phyloP scores from a whole-genome alignment of 2,888 invertebrate species.

The Apoda limacodes region DNA sequence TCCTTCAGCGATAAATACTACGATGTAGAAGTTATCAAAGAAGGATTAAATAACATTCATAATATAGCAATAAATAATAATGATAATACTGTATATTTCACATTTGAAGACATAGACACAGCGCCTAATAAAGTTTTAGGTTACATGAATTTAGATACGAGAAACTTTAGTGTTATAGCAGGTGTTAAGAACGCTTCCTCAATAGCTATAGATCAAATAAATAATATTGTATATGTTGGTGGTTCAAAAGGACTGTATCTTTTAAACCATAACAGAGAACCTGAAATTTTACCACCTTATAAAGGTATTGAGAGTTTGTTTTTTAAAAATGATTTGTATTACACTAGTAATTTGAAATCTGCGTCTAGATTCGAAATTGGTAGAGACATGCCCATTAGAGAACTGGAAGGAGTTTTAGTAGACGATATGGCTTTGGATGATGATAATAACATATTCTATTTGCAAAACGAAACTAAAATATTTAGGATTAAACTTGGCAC shows the following conservation, averaged over 20 bases:
- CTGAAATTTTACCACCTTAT: constrained; percentile 38
- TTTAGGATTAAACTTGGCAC: constrained; percentile 44
- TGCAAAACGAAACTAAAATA: constrained; percentile 31
- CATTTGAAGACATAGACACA: constrained; percentile 37
- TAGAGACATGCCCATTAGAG: constrained; percentile 28
- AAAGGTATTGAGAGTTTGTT: constrained; percentile 41
- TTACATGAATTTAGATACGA: constrained; percentile 33
- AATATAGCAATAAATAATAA: constrained; percentile 37
- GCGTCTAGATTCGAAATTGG: constrained; percentile 44
- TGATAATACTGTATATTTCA: constrained; percentile 48
- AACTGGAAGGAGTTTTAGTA: constrained; percentile 30
- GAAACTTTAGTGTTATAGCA: constrained; percentile 32
- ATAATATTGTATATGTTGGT: constrained; percentile 44
- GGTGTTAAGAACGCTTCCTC: constrained; percentile 49
- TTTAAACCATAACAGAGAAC: constrained; percentile 34
- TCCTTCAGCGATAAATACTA: constrained; percentile 40
- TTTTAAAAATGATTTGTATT: constrained; percentile 43
- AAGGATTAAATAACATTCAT: constrained; percentile 43
- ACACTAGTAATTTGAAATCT: constrained; percentile 33
- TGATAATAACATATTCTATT: constrained; percentile 45
- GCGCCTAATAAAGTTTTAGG: constrained; percentile 32
- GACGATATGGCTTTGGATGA: constrained; percentile 46
- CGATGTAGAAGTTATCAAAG: constrained; percentile 41
- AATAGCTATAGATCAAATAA: constrained; percentile 38
- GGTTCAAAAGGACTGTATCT: constrained; percentile 44